Evolutionary conservation across 64 coral and sea anemone genomes (phyloP).

Genomic region (Orbicella faveolata): DNA sequence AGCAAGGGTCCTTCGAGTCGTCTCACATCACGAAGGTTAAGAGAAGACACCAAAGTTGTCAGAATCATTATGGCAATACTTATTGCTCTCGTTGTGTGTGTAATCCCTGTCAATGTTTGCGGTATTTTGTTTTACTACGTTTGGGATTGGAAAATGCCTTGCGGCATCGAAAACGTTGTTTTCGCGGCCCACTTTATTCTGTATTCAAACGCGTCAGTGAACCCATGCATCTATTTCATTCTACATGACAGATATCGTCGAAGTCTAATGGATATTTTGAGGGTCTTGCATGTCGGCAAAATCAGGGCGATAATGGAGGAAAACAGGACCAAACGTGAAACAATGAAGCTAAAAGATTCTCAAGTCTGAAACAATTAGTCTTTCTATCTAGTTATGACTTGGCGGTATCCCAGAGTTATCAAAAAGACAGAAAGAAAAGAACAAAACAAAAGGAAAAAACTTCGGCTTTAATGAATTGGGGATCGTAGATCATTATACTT

Average conservation of each 20-base stretch:
- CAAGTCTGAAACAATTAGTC: too few relatives aligned
- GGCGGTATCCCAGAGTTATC: too few relatives aligned
- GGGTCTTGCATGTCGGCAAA: not conserved
- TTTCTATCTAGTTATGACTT: too few relatives aligned
- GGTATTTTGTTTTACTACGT: not conserved
- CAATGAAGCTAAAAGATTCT: too few relatives aligned
- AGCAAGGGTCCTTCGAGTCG: not conserved
- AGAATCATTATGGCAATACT: not conserved
- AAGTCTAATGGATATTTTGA: not conserved
- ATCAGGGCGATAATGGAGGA: not conserved
- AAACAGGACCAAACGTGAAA: too few relatives aligned
- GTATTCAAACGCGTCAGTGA: not conserved
- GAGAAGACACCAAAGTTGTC: not conserved
- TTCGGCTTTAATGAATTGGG: too few relatives aligned
- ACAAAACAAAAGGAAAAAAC: too few relatives aligned
- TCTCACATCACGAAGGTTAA: too few relatives aligned
- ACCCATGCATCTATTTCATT: slow-evolving; percentile 2
- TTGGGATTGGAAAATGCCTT: slow-evolving; percentile 3
- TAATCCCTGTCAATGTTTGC: not conserved
- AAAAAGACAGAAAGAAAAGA: too few relatives aligned
- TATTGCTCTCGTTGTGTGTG: not conserved
- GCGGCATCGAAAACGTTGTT: not conserved
- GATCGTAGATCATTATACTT: too few relatives aligned
- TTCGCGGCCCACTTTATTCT: slow-evolving; percentile 9
- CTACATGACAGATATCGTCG: not conserved